A percentile compares a stretch with the other conserved stretches of the same genome.
phyloP scores from a whole-genome alignment of 2,888 invertebrate species.

The Lithophane socia region DNA sequence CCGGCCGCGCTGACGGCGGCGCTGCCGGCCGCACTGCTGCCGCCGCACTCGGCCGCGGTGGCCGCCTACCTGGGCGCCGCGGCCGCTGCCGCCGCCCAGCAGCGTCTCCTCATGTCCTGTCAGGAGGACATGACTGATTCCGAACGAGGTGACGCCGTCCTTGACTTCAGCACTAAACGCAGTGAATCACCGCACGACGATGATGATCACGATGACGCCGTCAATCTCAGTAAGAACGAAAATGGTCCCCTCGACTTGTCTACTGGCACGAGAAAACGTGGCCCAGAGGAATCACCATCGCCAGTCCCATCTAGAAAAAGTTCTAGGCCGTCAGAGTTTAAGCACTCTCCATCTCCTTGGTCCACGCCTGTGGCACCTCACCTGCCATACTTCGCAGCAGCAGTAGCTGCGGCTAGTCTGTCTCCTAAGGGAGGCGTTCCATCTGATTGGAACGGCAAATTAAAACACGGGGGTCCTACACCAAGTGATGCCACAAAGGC shows the following conservation, averaged over 20 bases:
- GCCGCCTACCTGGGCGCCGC: conserved; percentile 95
- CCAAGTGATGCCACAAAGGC: conserved; percentile 97
- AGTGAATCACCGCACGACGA: conserved; percentile 88
- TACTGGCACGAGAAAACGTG: conserved; percentile 93
- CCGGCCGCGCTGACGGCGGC: conserved; percentile 92
- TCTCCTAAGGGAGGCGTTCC: conserved; percentile 93
- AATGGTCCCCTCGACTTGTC: conserved; percentile 95
- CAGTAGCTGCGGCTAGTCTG: conserved; percentile 94
- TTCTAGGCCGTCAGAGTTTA: conserved; percentile 92
- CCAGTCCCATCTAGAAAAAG: conserved; percentile 92
- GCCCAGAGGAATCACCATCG: conserved; percentile 91
- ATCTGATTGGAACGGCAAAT: conserved; percentile 94
- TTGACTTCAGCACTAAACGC: conserved; percentile 96
- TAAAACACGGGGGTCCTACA: conserved; percentile 92
- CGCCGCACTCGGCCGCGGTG: conserved; percentile 95
- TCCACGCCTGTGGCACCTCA: conserved; percentile 94
- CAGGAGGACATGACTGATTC: conserved; percentile 92
- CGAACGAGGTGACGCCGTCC: conserved; percentile 91
- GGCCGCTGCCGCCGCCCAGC: conserved; percentile 93
- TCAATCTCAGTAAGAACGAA: conserved; percentile 93
- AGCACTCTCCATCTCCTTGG: conserved; percentile 94
- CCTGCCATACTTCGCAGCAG: conserved; percentile 95
- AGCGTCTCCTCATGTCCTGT: conserved; percentile 94
- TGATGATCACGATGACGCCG: conserved; percentile 92
- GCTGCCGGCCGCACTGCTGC: conserved; percentile 93